A percentile compares a stretch with the other conserved stretches of the same genome.
These are phyloP conservation scores for Streptopelia turtur DNA, from an alignment of 2,797 vertebrate species.

Conservation along the genomic window DNA sequence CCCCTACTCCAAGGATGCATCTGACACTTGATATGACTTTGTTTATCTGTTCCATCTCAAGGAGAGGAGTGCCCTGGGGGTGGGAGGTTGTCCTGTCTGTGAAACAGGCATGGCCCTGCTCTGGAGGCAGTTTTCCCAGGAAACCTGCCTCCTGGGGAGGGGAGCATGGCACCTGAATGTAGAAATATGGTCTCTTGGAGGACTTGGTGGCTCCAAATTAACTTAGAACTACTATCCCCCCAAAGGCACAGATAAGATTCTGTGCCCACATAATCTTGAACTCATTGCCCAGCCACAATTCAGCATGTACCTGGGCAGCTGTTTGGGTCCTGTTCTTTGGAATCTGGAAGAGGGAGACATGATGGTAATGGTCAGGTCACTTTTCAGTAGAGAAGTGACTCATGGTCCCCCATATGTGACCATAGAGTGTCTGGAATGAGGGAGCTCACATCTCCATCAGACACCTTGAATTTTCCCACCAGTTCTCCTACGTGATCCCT, in stretches of 20 bases:
- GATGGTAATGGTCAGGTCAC: neutral
- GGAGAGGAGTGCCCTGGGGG: neutral
- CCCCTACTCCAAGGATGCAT: fast-evolving
- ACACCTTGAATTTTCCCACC: neutral
- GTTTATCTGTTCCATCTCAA: neutral
- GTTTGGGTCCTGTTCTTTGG: neutral
- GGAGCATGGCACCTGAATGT: neutral
- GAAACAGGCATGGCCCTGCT: neutral
- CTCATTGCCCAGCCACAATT: neutral
- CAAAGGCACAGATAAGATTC: neutral
- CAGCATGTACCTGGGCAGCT: neutral
- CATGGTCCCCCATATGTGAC: fast-evolving
- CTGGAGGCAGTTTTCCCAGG: neutral
- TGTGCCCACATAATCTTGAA: neutral
- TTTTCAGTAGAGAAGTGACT: neutral
- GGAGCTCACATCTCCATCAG: neutral
- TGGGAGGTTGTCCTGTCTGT: neutral
- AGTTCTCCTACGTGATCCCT: fast-evolving
- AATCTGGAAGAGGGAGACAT: neutral
- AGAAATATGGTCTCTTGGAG: neutral
- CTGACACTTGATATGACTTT: neutral
- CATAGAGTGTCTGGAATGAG: neutral
- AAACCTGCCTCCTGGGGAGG: neutral
- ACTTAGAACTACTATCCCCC: neutral
- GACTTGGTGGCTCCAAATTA: neutral